Percentiles rank a stretch among this genome's conserved stretches.
These are phyloP conservation scores for Leiothrix lutea DNA, from an alignment of 2,113 vertebrate species.

Conservation along the genomic window DNA sequence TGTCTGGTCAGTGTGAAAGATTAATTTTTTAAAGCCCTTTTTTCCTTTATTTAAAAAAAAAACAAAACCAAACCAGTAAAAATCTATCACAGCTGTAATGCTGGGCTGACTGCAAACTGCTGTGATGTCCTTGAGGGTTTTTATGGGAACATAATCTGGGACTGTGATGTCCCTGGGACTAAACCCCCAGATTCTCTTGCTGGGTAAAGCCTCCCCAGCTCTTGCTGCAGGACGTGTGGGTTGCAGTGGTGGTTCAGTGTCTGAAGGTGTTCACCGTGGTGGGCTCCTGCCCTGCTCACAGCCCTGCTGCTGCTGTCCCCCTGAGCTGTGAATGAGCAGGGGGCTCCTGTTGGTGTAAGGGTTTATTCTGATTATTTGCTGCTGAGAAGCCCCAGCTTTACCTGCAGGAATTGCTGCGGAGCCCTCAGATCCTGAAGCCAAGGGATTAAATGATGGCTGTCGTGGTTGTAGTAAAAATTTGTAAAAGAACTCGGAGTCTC, in stretches of 20 bases:
- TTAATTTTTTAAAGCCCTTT: not conserved
- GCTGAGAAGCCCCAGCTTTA: not conserved
- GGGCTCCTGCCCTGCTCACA: not conserved
- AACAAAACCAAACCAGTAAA: not conserved
- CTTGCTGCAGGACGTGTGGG: constrained; percentile 15
- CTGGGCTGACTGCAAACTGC: not conserved
- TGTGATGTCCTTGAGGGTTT: not conserved
- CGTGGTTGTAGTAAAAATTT: not conserved
- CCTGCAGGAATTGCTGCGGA: not conserved
- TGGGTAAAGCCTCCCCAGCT: not conserved
- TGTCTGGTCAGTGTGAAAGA: not conserved
- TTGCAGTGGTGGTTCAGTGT: not conserved
- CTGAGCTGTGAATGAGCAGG: not conserved
- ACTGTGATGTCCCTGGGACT: not conserved
- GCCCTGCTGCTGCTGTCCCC: not conserved
- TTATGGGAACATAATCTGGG: not conserved
- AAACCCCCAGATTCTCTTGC: not conserved
- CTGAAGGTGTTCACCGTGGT: not conserved
- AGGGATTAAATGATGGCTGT: not conserved
- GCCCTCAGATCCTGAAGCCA: not conserved
- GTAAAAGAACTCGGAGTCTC: not conserved
- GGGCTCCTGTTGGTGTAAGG: not conserved
- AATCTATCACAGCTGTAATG: not conserved
- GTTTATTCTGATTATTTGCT: accelerated
- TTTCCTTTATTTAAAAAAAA: not conserved